These are phyloP conservation scores for Heliothis subflexa DNA, from an alignment of 1,140 invertebrate genomes.

Conservation along the genomic window DNA sequence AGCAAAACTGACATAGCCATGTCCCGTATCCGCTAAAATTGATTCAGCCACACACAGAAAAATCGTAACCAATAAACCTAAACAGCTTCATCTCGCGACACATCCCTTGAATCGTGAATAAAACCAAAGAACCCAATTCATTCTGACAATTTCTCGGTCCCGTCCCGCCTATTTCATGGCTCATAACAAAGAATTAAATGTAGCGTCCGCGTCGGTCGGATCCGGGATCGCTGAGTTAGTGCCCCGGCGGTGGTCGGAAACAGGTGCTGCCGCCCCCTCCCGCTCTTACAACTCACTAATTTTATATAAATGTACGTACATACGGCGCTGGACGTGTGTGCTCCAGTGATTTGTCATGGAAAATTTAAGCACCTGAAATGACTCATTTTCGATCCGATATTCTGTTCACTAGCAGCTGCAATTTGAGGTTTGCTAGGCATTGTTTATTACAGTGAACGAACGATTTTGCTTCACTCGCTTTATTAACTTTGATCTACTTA, in stretches of 20 bases:
- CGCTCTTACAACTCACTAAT: slow-evolving; percentile 75
- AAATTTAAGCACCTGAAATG: slow-evolving; percentile 36
- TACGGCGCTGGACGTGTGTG: slow-evolving; percentile 31
- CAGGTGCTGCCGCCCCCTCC: slow-evolving; percentile 68
- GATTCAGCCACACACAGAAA: slow-evolving; percentile 14
- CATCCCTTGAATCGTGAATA: slow-evolving; percentile 39
- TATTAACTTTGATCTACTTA: not conserved
- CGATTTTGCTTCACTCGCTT: not conserved
- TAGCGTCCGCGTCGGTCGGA: slow-evolving; percentile 72
- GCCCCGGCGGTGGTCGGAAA: slow-evolving; percentile 70
- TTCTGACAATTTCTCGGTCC: slow-evolving; percentile 18
- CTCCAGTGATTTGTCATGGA: slow-evolving; percentile 44
- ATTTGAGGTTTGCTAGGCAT: not conserved
- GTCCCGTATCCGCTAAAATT: not conserved
- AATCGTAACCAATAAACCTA: slow-evolving; percentile 29
- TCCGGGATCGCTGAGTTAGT: slow-evolving; percentile 80
- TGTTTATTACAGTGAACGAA: not conserved
- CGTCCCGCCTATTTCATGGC: slow-evolving; percentile 62
- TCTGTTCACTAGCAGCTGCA: not conserved
- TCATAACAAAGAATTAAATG: slow-evolving; percentile 74
- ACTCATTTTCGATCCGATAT: slow-evolving; percentile 22
- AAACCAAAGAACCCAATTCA: slow-evolving; percentile 39
- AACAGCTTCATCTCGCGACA: slow-evolving; percentile 31
- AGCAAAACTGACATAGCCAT: not conserved
- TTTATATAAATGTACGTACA: slow-evolving; percentile 62